Evolutionary conservation across 53 echinoderm and acorn worm genomes (phyloP), one percentile per base, ranked within the genome.

Genomic region (Apostichopus leukothele): DNA sequence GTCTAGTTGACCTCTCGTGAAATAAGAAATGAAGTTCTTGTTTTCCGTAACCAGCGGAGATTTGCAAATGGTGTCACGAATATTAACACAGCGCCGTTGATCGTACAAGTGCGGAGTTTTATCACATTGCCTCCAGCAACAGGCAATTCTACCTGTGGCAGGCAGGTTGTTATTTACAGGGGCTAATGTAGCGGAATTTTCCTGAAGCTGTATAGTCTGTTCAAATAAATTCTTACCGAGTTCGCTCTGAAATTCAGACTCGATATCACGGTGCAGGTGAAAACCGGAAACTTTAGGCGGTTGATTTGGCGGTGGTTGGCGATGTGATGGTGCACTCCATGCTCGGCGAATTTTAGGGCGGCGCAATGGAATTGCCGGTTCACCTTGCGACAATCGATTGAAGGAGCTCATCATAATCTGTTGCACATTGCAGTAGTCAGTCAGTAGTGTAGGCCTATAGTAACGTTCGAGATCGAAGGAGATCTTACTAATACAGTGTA

Each of bases 151-250:
- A 1, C 57, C 57, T 10, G 57, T 57, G 7, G 7, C 57, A 7
- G 57, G 57, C 57, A 7, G 7, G 8, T 71, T 71, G 3, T 3
- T 39, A 39, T 39, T 39, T 0, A 39, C 39, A 39, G 39, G 39
- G 18, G 21, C 13, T 6, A 16, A 16, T 18, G 18, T n/a, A 71
- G 71, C 22, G 19, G 74, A 57, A 18, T 75, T 87, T 57, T 87
- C 88, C 20, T 53, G 5, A 5, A 84, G 54, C 71, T 97, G 91
- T 1, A 97, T 92, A 18, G 98, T 86, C 59, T 94, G 78, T 10
- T 97, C 98, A 91, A 97, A 97, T 61, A 97, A 91, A 73, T 90
- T 90, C 89, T 95, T 95, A 10, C 98, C 95, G 0, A 97, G 92
- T 21, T 94, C 93, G 53, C 91, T 91, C 73, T 97, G 98, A 68